A percentile compares a stretch with the other conserved stretches of the same genome.
phyloP scores from a whole-genome alignment of 2,888 invertebrate species.

The Hololepta plana region DNA sequence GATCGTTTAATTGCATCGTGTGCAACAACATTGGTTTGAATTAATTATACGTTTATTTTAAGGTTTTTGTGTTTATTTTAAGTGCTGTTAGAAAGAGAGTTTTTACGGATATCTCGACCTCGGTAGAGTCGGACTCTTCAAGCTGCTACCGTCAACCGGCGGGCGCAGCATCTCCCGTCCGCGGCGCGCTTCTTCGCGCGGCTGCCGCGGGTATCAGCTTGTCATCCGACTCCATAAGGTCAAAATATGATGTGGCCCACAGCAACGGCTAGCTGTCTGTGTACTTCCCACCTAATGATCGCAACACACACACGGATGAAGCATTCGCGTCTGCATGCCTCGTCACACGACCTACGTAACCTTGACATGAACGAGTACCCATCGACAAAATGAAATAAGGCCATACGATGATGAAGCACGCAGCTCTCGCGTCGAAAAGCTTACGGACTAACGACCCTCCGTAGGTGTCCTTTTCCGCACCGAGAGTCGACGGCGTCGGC shows the following conservation, averaged over 20 bases:
- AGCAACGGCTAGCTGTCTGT: conserved; percentile 49
- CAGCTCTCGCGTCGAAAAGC: no score
- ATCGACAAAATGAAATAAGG: no score
- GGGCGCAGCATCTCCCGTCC: no score
- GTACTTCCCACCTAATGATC: conserved; percentile 27
- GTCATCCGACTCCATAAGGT: conserved; percentile 27
- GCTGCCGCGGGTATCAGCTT: conserved; percentile 25
- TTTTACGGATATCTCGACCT: conserved; percentile 27
- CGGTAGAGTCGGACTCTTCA: conserved; percentile 25
- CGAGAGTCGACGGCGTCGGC: no score
- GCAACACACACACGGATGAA: conserved; percentile 14
- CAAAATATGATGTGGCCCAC: conserved; percentile 37
- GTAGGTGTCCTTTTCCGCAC: no score
- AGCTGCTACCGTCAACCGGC: conserved; percentile 22
- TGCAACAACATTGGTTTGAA: background rate
- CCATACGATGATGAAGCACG: no score
- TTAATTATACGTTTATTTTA: conserved; percentile 1
- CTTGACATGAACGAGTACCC: no score
- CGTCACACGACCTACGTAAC: no score
- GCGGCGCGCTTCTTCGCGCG: no score
- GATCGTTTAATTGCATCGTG: background rate
- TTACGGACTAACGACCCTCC: no score
- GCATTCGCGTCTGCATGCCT: conserved; percentile 9
- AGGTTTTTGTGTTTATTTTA: conserved; percentile 7
- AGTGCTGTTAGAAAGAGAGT: conserved; percentile 27